Evolutionary conservation across 2,888 invertebrate genomes (phyloP).

Genomic region (Hybos culiciformis): DNA sequence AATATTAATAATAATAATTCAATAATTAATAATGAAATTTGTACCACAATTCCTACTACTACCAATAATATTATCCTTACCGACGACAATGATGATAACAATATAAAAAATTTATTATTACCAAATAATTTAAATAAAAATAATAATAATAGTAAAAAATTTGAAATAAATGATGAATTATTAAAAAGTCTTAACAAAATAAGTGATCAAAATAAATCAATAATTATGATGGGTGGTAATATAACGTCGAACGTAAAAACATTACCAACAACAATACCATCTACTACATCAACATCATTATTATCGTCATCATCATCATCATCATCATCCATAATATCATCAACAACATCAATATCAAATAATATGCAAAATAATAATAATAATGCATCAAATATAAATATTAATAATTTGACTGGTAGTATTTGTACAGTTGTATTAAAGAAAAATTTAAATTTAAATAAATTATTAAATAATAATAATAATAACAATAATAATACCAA

Average conservation of each 20-base stretch:
- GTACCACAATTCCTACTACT: background rate
- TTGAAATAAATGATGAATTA: background rate
- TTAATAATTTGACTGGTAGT: background rate
- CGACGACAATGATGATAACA: background rate
- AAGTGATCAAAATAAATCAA: background rate
- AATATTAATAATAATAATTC: background rate
- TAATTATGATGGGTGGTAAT: too few relatives aligned
- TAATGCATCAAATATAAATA: background rate
- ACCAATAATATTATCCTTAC: too few relatives aligned
- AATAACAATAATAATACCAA: background rate
- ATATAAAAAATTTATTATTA: background rate
- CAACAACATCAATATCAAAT: background rate
- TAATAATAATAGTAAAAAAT: background rate
- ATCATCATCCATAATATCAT: conserved; percentile 1
- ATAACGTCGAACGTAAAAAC: background rate
- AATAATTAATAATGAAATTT: background rate
- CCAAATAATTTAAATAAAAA: background rate
- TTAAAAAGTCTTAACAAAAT: background rate
- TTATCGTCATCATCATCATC: conserved; percentile 2
- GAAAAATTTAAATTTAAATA: background rate
- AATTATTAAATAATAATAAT: background rate
- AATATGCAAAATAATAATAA: background rate
- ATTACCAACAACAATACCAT: background rate
- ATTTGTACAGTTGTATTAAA: background rate
- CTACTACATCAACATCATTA: background rate